These are phyloP conservation scores for Macrosoma leucophasiata DNA, from an alignment of 2,888 invertebrate genomes.

Conservation along the genomic window DNA sequence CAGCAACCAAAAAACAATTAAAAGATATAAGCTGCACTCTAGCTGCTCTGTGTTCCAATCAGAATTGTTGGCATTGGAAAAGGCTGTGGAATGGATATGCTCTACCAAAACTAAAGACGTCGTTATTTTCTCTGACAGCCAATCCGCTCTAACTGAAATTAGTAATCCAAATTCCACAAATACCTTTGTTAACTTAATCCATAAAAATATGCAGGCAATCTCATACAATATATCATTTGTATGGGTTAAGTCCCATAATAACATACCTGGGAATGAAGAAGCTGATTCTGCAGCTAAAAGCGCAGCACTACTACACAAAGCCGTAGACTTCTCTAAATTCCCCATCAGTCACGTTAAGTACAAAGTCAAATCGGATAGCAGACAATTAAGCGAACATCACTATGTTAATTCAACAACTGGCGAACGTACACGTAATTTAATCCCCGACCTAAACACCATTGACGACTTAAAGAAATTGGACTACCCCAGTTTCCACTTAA, in stretches of 20 bases:
- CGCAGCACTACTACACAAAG: slow-evolving; percentile 6
- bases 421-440: background rate
- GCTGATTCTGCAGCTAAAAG: slow-evolving; percentile 12
- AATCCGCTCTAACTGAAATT: slow-evolving; percentile 4
- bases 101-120: background rate
- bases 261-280: slow-evolving; percentile 13
- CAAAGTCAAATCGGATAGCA: background rate
- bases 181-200: background rate
- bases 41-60: slow-evolving; percentile 20
- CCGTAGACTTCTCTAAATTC: slow-evolving; percentile 1
- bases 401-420: background rate
- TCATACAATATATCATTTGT: background rate
- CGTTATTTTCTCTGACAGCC: slow-evolving; percentile 9
- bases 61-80: slow-evolving; percentile 12
- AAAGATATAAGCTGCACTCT: slow-evolving; percentile 14
- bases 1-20: background rate
- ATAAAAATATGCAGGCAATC: background rate
- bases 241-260: slow-evolving; percentile 11
- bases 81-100: background rate
- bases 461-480: background rate
- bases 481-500: slow-evolving; percentile 10
- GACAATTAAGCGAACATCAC: background rate
- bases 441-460: background rate
- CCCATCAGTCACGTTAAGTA: slow-evolving; percentile 14
- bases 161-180: slow-evolving; percentile 6